phyloP scores from a whole-genome alignment of 2,888 invertebrate species.

The Syrista parreyssii region DNA sequence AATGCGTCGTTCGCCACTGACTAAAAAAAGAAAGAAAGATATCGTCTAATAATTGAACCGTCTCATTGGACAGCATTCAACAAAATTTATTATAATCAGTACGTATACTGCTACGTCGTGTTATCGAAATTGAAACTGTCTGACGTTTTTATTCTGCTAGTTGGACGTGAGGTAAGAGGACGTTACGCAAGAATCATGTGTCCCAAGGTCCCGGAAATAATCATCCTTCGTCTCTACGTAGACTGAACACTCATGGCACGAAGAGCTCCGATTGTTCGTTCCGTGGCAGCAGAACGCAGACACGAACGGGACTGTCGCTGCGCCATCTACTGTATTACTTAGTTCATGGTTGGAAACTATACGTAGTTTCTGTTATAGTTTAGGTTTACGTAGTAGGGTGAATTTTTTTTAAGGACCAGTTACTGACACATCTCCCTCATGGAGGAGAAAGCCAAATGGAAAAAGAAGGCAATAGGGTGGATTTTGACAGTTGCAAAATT shows the following conservation, averaged over 20 bases:
- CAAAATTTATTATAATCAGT: background rate
- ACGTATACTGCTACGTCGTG: background rate
- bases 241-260: background rate
- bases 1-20: constrained; percentile 47
- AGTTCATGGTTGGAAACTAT: background rate
- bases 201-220: constrained; percentile 3
- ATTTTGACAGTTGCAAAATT: background rate
- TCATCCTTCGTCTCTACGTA: background rate
- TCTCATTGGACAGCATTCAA: background rate
- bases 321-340: background rate
- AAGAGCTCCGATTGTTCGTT: background rate
- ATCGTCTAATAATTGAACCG: background rate
- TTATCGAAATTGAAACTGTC: background rate
- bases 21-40: constrained; percentile 31
- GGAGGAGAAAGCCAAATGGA: no score
- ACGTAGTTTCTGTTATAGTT: no score
- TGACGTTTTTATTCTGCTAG: background rate
- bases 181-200: background rate
- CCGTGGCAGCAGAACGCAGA: background rate
- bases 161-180: background rate
- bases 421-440: no score
- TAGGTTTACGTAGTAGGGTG: no score
- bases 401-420: no score
- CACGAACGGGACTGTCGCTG: background rate
- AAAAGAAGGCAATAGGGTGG: no score